A percentile compares a stretch with the other conserved stretches of the same genome.
Evolutionary conservation across 1,140 invertebrate species (phyloP).

Genomic region (Trissolcus basalis): DNA sequence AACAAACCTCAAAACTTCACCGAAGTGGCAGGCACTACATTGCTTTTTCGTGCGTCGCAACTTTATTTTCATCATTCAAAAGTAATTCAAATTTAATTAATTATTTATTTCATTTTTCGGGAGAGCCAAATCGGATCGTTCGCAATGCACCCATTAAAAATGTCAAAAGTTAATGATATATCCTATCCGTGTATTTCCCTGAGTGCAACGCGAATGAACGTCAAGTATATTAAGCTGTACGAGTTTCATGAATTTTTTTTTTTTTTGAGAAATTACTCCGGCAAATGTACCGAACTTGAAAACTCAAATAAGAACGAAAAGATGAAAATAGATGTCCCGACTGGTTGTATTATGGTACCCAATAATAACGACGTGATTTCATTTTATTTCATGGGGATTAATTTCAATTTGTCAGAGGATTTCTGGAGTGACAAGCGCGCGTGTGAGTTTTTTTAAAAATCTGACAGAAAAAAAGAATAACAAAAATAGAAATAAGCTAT

Average conservation of each 20-base stretch:
- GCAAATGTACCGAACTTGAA: no score
- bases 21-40: slow-evolving; percentile 17
- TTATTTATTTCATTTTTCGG: not conserved
- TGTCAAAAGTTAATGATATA: no score
- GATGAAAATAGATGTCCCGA: slow-evolving; percentile 1
- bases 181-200: no score
- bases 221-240: no score
- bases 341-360: not conserved
- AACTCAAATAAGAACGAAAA: not conserved
- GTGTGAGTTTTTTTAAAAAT: no score
- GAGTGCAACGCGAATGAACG: no score
- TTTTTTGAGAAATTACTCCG: no score
- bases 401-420: slow-evolving; percentile 53
- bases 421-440: slow-evolving; percentile 1
- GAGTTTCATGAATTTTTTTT: no score
- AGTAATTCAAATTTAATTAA: slow-evolving; percentile 32
- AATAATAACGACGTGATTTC: slow-evolving; percentile 28
- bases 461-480: no score
- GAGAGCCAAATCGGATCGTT: not conserved
- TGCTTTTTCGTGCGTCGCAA: slow-evolving; percentile 30
- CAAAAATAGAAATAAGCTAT: no score
- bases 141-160: no score
- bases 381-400: slow-evolving; percentile 23
- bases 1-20: slow-evolving; percentile 49
- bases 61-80: slow-evolving; percentile 31